Base-by-base conservation (phyloP, 2,113 vertebrate species). In the Silurus asotus region DNA sequence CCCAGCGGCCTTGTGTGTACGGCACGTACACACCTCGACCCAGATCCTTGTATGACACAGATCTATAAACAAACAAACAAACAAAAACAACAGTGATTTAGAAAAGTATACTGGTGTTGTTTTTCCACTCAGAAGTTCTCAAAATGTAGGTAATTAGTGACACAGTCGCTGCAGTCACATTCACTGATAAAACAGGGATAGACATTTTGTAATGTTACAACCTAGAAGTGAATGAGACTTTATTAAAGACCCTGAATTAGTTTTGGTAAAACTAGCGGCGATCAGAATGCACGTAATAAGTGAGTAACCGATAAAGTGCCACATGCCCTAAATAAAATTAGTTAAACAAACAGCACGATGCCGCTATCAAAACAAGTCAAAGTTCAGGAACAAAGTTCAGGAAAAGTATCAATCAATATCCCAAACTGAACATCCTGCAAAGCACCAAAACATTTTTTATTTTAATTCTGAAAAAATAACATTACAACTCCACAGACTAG, bases 1-100 rank as follows among this genome's bases (percentile, higher is more conserved):
- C 97, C 98, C 98, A 99, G 92, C 99, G 97, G 78, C 98, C 98
- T 94, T 99, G 98, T 2, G 98, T 99, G 93, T 99, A 99, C 11
- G 98, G 98, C 84, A 99, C 98, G 0, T 99, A 99, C 45, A 99
- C 98, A 0, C 96, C 96, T 88, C 95, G 96, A 8, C 96, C 95
- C 88, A 98, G 93, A 93, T 98, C 97, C 0, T 94, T 95, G 91
- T 98, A 99, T 0, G 98, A 98, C 83, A 94, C 95, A 88, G 98
- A 99, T 84, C 98, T 99, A 93, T 79, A 88, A 20, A 78, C 1
- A 37, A 17, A 56, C 1, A 37, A 17, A 56, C 15, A 28, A 4
- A 48, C 23, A 61, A 19, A 37, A 23, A 20, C 13, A 55, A 10
- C 2, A 13, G 8, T n/a, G 10, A 65, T 3, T 59, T 14, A 11